Conservation (phyloP, 2,888 invertebrate genomes). For the Dendrolimus pini region DNA sequence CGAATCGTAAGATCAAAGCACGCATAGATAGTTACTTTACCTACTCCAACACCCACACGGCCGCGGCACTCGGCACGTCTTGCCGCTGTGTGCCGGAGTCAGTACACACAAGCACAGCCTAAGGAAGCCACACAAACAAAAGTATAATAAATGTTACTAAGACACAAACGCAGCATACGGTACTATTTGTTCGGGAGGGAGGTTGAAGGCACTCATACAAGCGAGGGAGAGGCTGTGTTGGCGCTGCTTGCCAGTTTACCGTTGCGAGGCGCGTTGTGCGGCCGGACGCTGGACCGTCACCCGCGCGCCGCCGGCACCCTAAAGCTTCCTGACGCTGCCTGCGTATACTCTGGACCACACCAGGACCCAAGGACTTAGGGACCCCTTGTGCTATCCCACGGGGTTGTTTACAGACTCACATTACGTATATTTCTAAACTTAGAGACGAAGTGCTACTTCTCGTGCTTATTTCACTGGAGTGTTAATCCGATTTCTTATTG, state of each 20-base stretch:
- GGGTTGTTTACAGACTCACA: conserved; percentile 40
- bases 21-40: conserved; percentile 69
- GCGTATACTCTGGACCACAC: conserved; percentile 36
- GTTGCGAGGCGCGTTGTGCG: conserved; percentile 76
- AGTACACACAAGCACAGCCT: conserved; percentile 45
- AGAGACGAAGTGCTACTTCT: conserved; percentile 66
- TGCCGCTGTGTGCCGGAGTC: conserved; percentile 34
- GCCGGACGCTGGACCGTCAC: conserved; percentile 68
- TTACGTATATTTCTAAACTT: conserved; percentile 29
- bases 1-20: conserved; percentile 76
- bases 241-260: conserved; percentile 72
- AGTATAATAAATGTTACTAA: conserved; percentile 71
- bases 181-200: conserved; percentile 75
- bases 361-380: conserved; percentile 31
- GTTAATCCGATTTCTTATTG: conserved; percentile 65
- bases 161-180: conserved; percentile 71
- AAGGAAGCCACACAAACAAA: conserved; percentile 55
- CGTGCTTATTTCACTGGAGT: conserved; percentile 69
- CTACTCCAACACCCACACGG: conserved; percentile 66
- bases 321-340: conserved; percentile 38
- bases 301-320: conserved; percentile 66
- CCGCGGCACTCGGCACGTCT: conserved; percentile 29
- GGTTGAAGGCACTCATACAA: conserved; percentile 71
- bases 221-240: conserved; percentile 70
- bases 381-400: conserved; percentile 36